These are phyloP conservation scores for Oncorhynchus clarkii DNA, from an alignment of 2,113 vertebrate genomes.

Conservation along the genomic window DNA sequence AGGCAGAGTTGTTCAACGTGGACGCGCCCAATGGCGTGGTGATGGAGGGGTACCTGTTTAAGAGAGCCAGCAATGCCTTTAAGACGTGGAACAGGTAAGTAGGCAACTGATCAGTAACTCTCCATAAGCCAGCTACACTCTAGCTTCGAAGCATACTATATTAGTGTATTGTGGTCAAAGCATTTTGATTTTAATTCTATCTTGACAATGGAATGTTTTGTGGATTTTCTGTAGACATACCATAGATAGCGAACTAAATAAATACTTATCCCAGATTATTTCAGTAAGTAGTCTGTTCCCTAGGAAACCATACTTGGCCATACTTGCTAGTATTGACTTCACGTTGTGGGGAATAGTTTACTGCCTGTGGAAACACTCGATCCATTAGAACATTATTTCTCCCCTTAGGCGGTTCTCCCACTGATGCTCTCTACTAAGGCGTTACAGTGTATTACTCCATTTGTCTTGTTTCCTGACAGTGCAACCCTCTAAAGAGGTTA, in stretches of 20 bases:
- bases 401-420: constrained; percentile 55
- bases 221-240: neutral
- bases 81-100: constrained; percentile 96
- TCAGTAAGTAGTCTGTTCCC: neutral
- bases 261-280: neutral
- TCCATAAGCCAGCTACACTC: neutral
- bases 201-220: neutral
- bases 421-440: neutral
- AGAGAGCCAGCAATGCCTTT: constrained; percentile 97
- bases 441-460: neutral
- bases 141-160: neutral
- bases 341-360: neutral
- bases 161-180: neutral
- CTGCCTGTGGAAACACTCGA: neutral
- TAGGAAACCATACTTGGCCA: neutral
- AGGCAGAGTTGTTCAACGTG: constrained; percentile 91
- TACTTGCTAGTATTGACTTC: neutral
- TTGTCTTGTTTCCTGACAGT: neutral
- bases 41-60: constrained; percentile 99
- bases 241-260: neutral
- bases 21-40: constrained; percentile 94
- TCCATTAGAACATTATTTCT: neutral
- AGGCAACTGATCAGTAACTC: neutral
- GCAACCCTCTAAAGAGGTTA: neutral
- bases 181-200: neutral